Evolutionary conservation across 2,888 invertebrate species (phyloP).

Genomic region (Frankliniella intonsa): DNA sequence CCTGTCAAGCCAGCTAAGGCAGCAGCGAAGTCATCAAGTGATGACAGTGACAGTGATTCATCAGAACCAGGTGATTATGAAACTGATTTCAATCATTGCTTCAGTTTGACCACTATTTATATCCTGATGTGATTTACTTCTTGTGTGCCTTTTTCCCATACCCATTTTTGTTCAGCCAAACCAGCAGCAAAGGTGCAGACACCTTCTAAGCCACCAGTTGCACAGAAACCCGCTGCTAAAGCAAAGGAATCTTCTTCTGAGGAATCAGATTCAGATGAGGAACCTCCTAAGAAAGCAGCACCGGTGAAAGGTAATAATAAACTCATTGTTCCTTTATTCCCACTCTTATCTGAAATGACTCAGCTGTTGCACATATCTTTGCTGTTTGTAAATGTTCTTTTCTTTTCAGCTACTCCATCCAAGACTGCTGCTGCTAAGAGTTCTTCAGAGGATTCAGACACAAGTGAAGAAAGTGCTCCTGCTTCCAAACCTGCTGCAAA

Average conservation of each 20-base stretch:
- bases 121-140: not conserved
- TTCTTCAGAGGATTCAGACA: slow-evolving; percentile 41
- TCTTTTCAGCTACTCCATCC: not conserved
- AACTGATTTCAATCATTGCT: not conserved
- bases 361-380: too few species aligned
- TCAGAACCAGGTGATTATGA: not conserved
- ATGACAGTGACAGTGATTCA: not conserved
- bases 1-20: not conserved
- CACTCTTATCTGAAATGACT: too few species aligned
- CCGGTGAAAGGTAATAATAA: slow-evolving; percentile 26
- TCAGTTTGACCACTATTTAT: not conserved
- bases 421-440: not conserved
- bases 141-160: not conserved
- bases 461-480: slow-evolving; percentile 45
- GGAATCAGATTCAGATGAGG: slow-evolving; percentile 38
- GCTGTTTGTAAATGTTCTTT: too few species aligned
- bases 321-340: not conserved
- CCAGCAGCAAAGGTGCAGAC: slow-evolving; percentile 37
- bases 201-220: not conserved
- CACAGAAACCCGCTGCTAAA: slow-evolving; percentile 35
- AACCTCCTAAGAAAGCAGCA: slow-evolving; percentile 39
- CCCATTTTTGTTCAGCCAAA: slow-evolving; percentile 34
- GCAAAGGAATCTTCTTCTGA: slow-evolving; percentile 41
- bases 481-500: slow-evolving; percentile 38
- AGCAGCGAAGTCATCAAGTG: not conserved